Evolutionary conservation across 23 tunicate species (phyloP).

Genomic region (Aplidium turbinatum): DNA sequence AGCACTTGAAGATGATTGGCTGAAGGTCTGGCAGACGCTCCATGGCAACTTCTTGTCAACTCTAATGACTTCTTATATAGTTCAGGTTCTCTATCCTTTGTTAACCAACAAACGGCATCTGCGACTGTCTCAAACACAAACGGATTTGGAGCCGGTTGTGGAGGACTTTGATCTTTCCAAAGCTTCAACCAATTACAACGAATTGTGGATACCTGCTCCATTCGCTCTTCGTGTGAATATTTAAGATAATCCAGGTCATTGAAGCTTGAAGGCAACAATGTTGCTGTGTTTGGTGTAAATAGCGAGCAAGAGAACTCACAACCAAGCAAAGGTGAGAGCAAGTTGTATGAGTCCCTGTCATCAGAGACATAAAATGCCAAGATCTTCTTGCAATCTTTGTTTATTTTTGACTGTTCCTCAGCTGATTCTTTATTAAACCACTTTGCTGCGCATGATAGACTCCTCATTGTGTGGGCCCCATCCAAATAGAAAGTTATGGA

Average conservation of each 20-base stretch:
- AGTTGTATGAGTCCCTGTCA: conserved; percentile 33
- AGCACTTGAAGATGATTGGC: conserved; percentile 69
- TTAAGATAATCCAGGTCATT: conserved; percentile 71
- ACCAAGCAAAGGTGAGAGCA: conserved; percentile 29
- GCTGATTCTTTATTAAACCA: conserved; percentile 64
- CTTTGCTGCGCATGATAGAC: conserved; percentile 58
- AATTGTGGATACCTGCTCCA: conserved; percentile 18
- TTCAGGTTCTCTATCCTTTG: conserved; percentile 41
- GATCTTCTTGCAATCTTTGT: conserved; percentile 30
- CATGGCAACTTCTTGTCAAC: background rate
- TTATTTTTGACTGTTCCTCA: conserved; percentile 32
- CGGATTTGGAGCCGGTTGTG: background rate
- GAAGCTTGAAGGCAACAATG: conserved; percentile 28
- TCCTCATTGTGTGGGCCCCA: conserved; percentile 82
- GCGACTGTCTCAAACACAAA: conserved; percentile 56
- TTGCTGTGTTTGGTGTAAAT: conserved; percentile 69
- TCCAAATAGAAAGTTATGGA: conserved; percentile 74
- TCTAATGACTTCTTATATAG: conserved; percentile 11
- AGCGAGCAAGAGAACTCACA: conserved; percentile 49
- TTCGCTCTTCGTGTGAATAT: conserved; percentile 35
- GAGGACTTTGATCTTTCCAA: background rate
- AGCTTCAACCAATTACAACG: conserved; percentile 57
- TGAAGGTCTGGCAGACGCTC: background rate
- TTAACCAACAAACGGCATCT: conserved; percentile 57
- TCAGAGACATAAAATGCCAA: conserved; percentile 66